Conservation (phyloP, 2,888 invertebrate genomes). For the Phengaris alcon region DNA sequence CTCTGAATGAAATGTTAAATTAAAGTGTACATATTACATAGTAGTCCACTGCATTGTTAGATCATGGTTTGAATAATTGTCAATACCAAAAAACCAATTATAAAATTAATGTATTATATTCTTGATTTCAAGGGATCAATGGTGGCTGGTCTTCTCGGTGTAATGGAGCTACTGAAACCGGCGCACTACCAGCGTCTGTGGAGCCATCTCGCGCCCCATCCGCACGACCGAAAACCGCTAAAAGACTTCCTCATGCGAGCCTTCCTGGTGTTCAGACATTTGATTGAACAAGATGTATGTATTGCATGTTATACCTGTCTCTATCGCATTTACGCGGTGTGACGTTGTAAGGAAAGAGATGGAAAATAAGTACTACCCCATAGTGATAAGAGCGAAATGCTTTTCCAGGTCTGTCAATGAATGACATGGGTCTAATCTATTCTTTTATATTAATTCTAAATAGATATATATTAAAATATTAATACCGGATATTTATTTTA, state of each 20-base stretch:
- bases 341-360: too few relatives aligned
- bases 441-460: too few relatives aligned
- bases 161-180: conserved; percentile 91
- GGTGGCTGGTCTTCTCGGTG: conserved; percentile 91
- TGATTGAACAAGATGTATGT: conserved; percentile 85
- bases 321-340: neutral
- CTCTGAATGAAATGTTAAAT: too few relatives aligned
- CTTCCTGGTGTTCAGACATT: conserved; percentile 87
- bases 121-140: conserved; percentile 83
- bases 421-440: too few relatives aligned
- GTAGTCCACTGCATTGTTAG: too few relatives aligned
- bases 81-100: neutral
- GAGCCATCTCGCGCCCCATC: conserved; percentile 86
- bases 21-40: too few relatives aligned
- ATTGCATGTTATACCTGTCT: neutral
- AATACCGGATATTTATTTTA: too few relatives aligned
- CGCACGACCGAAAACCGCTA: conserved; percentile 86
- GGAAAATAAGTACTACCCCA: too few relatives aligned
- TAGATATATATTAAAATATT: too few relatives aligned
- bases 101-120: neutral
- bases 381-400: too few relatives aligned
- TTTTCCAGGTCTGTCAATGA: too few relatives aligned
- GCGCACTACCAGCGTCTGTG: conserved; percentile 92
- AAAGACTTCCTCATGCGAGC: conserved; percentile 92
- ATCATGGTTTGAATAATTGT: neutral